Evolutionary conservation across 2,888 invertebrate genomes (phyloP).

Genomic region (Eilema caniola): DNA sequence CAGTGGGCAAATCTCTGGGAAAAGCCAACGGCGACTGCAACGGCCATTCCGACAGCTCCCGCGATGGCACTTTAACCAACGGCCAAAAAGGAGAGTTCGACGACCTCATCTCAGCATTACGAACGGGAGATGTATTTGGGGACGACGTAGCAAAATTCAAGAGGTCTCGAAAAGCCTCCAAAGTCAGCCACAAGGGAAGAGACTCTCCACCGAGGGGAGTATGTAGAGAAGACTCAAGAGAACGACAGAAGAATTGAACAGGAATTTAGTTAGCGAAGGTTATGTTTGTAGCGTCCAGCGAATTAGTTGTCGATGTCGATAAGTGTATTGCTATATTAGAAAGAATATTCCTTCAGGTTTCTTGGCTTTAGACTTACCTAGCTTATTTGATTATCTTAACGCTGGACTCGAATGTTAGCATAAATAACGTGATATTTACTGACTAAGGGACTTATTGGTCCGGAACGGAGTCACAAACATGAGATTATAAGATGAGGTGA

Average conservation of each 20-base stretch:
- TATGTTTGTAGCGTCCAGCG: conserved; percentile 50
- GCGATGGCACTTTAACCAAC: conserved; percentile 74
- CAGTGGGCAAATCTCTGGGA: conserved; percentile 90
- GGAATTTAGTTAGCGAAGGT: conserved; percentile 37
- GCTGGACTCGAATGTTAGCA: conserved; percentile 46
- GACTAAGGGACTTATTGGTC: conserved; percentile 52
- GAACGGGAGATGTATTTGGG: conserved; percentile 98
- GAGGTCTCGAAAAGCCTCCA: conserved; percentile 80
- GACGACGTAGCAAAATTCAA: conserved; percentile 97
- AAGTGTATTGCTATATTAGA: conserved; percentile 33
- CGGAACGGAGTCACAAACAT: conserved; percentile 49
- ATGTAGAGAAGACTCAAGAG: conserved; percentile 81
- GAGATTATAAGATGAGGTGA: conserved; percentile 46
- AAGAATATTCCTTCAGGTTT: conserved; percentile 24
- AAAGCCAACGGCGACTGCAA: conserved; percentile 88
- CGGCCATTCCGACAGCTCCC: conserved; percentile 76
- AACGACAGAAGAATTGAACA: conserved; percentile 79
- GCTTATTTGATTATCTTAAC: conserved; percentile 32
- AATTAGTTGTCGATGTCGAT: conserved; percentile 33
- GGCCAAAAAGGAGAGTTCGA: conserved; percentile 96
- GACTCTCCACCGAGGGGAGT: conserved; percentile 80
- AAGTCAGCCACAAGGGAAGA: conserved; percentile 75
- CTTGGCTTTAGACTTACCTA: conserved; percentile 42
- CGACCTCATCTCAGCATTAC: conserved; percentile 96
- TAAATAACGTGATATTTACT: conserved; percentile 55